Base-by-base conservation (phyloP, 2,113 vertebrate species). In the Dascyllus trimaculatus region DNA sequence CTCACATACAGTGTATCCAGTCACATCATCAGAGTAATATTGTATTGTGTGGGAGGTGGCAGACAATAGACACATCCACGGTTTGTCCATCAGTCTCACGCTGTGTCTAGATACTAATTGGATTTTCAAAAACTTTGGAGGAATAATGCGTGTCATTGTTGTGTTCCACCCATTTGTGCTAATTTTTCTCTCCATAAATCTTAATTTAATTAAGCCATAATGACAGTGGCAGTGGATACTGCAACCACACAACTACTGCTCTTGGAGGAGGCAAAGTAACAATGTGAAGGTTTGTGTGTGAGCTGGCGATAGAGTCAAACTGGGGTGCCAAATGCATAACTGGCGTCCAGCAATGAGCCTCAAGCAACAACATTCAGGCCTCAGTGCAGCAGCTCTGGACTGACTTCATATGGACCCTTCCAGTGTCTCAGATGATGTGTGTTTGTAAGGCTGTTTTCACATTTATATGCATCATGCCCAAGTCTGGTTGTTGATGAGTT, bases 321-420 rank as follows among this genome's bases (percentile, higher is more conserved):
- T 19, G 3, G 2, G 2, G 8, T 43, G 62, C 63, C 35, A 80
- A 35, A 72, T 43, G 51, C 67, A 48, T 13, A 59, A 71, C 49
- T 32, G 62, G 40, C 66, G 67, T 46, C 48, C 24, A 58, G 56
- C 76, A 59, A 11, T 35, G 8, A 8, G 32, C 32, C 32, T 35
- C 5, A 10, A 35, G 32, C 32, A 35, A 35, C 32, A 35, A 35
- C 32, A 35, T 35, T 35, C 60, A 61, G 76, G 75, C 29, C 59
- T 54, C 9, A 2, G 40, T 57, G 64, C 78, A 77, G 56, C 52
- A 22, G 58, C 68, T 65, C 75, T 81, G 83, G 80, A 65, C 24
- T 11, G 25, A 86, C 78, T 83, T 85, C 62, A 82, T 32, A 80
- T 57, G 7, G 70, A 65, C 32, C 32, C 32, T 35, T 35, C 32